Conservation (phyloP, 2,888 invertebrate species). For the Daptonema setosum region DNA sequence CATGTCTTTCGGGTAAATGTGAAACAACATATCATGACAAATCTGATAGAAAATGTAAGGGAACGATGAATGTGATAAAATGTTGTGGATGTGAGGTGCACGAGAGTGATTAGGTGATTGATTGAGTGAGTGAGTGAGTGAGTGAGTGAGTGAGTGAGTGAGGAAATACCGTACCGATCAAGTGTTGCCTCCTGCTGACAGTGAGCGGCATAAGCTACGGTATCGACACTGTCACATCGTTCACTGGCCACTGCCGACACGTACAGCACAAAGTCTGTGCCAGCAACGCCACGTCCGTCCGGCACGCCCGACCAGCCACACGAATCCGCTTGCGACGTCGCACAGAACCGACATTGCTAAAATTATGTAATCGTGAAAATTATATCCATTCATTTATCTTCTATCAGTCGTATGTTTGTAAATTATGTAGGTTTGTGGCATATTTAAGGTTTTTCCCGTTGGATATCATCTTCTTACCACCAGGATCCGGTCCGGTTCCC, state of each 20-base stretch:
- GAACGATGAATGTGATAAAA: neutral
- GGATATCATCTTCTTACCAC: too few relatives aligned
- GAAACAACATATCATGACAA: too few relatives aligned
- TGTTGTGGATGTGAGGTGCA: neutral
- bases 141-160: too few relatives aligned
- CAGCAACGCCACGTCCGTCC: conserved; percentile 35
- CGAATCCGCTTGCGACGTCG: conserved; percentile 9
- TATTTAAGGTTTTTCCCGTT: too few relatives aligned
- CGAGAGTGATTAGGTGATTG: neutral
- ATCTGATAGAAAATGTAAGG: neutral
- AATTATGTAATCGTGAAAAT: conserved; percentile 3
- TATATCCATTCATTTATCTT: neutral
- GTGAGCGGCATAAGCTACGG: conserved; percentile 80
- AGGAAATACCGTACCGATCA: conserved; percentile 56
- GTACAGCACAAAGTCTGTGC: conserved; percentile 84
- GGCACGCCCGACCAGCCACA: conserved; percentile 42
- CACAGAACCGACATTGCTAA: conserved; percentile 17
- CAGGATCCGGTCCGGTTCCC: too few relatives aligned
- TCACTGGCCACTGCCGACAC: conserved; percentile 80
- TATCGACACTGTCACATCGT: conserved; percentile 70
- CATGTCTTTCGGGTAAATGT: too few relatives aligned
- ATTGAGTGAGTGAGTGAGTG: too few relatives aligned
- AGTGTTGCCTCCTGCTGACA: conserved; percentile 83
- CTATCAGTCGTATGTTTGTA: neutral
- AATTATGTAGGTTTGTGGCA: too few relatives aligned